These are phyloP conservation scores for Percina caprodes DNA, from an alignment of 2,113 vertebrate genomes.

Conservation along the genomic window DNA sequence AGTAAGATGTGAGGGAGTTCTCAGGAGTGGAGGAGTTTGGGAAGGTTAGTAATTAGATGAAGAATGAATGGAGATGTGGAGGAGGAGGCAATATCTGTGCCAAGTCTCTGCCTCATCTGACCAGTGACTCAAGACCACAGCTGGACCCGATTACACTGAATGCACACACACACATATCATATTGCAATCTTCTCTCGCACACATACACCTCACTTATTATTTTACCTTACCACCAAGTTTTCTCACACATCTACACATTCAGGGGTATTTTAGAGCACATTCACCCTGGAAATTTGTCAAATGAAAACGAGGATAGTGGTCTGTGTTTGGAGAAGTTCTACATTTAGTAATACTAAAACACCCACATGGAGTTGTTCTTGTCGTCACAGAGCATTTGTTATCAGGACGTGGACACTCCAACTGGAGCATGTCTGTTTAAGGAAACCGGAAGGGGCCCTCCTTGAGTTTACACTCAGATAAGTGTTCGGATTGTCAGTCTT, in stretches of 20 bases:
- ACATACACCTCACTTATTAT: conserved; percentile 47
- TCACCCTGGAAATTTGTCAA: not conserved
- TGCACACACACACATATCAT: conserved; percentile 58
- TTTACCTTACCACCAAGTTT: conserved; percentile 47
- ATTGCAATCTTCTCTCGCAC: conserved; percentile 63
- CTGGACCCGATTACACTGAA: conserved; percentile 78
- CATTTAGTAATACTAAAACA: conserved; percentile 16
- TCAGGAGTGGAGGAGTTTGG: conserved; percentile 42
- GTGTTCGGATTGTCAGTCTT: conserved; percentile 61
- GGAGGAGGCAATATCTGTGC: conserved; percentile 65
- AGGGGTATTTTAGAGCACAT: not conserved
- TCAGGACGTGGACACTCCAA: conserved; percentile 63
- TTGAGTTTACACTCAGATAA: conserved; percentile 76
- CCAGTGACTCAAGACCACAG: conserved; percentile 83
- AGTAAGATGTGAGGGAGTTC: conserved; percentile 46
- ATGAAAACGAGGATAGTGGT: not conserved
- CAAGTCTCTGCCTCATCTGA: conserved; percentile 77
- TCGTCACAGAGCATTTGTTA: conserved; percentile 46
- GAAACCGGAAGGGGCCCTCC: conserved; percentile 83
- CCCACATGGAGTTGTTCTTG: not conserved
- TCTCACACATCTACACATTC: conserved; percentile 37
- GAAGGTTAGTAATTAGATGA: conserved; percentile 73
- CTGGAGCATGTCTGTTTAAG: conserved; percentile 73
- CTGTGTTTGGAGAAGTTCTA: conserved; percentile 2
- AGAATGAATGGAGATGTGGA: conserved; percentile 76